Evolutionary conservation across 1,140 invertebrate species (phyloP).

Genomic region (Branchinecta lindahli): DNA sequence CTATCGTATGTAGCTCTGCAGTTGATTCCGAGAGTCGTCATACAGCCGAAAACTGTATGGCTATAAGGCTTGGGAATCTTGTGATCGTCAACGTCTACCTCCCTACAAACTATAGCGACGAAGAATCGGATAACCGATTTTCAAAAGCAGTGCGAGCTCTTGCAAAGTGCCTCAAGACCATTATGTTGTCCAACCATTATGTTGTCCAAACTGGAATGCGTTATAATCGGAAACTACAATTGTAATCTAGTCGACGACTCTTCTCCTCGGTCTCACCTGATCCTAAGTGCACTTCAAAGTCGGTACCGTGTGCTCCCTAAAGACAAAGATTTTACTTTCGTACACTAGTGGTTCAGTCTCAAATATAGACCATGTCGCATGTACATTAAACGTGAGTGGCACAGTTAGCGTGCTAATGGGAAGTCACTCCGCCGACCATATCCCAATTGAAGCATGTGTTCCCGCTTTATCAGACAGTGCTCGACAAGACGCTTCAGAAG

Average conservation of each 20-base stretch:
- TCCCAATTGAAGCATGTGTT: slow-evolving; percentile 5
- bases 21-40: slow-evolving; percentile 5
- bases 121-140: slow-evolving; percentile 5
- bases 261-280: neutral
- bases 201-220: slow-evolving; percentile 8
- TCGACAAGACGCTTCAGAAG: too few species aligned
- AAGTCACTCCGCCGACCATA: slow-evolving; percentile 7
- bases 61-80: slow-evolving; percentile 1
- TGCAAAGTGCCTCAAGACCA: slow-evolving; percentile 3
- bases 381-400: slow-evolving; percentile 4
- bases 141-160: too few species aligned
- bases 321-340: slow-evolving; percentile 1
- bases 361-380: too few species aligned
- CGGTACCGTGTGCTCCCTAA: slow-evolving; percentile 3
- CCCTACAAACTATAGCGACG: slow-evolving; percentile 4
- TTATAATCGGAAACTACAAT: slow-evolving; percentile 2
- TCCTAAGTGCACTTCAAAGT: slow-evolving; percentile 2
- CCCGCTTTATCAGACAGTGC: slow-evolving; percentile 3
- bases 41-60: neutral
- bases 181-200: too few species aligned
- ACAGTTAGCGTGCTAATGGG: slow-evolving; percentile 4
- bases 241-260: slow-evolving; percentile 1
- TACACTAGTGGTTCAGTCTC: slow-evolving; percentile 8
- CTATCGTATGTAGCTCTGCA: slow-evolving; percentile 1
- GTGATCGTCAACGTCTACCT: slow-evolving; percentile 8